Base-by-base conservation (phyloP, 2,113 vertebrate genomes). In the Larimichthys polyactis region DNA sequence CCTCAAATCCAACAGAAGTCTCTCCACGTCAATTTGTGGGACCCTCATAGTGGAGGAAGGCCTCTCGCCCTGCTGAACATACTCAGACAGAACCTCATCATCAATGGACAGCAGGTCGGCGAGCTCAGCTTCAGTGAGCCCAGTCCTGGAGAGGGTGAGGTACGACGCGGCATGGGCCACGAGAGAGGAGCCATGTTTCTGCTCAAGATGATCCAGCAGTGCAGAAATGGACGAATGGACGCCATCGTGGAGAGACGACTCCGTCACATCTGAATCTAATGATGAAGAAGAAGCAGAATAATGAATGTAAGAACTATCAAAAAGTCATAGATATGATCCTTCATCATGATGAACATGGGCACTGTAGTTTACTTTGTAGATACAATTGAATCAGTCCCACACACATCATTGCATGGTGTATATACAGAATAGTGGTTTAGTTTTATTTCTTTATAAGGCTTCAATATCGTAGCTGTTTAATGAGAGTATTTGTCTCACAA, bases 101-200 rank as follows among this genome's bases (percentile, higher is more conserved):
- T 94, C 90, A 32, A 72, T 81, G 66, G 93, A 95, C 46, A 96
- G 86, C 27, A 96, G 72, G 82, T 96, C 94, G 0, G 90, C 79
- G 2, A 96, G 88, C 78, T 96, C 96, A 2, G 83, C 79, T 82
- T 95, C 92, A 0, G 91, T 91, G 79, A 96, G 90, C 11, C 96
- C 96, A 5, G 86, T 87, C 73, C 89, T 92, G 54, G 94, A 94
- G 52, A 95, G 52, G 40, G 90, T 93, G 76, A 96, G 84, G 83
- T 93, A 96, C 22, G 92, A 93, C 32, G 94, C 36, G 6, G 89
- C 75, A 51, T 81, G 90, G 29, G 83, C 76, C 62, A 95, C 90
- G 2, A 95, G 0, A 1, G 68, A 52, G 24, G 78, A 79, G 44
- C 94, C 91, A 20, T 96, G 94, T 64, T 93, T 94, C 63, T 78